A percentile compares a stretch with the other conserved stretches of the same genome.
Conservation (phyloP, 1,140 invertebrate species). For the Odontomachus brunneus region DNA sequence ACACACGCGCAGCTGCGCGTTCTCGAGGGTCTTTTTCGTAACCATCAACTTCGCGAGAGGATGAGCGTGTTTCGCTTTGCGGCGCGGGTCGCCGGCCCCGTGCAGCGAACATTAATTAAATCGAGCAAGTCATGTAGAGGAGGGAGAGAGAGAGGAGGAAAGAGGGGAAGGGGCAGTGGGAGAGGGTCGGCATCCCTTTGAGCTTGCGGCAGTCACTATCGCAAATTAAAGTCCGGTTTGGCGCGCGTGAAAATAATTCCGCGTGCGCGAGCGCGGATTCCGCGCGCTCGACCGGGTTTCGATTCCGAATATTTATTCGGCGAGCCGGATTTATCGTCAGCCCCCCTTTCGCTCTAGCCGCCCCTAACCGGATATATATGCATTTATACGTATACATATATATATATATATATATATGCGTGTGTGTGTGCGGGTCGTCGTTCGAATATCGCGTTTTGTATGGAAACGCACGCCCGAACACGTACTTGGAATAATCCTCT, state of each 20-base stretch:
- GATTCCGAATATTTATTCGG: slow-evolving; percentile 59
- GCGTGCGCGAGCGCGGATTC: slow-evolving; percentile 43
- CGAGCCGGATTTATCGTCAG: slow-evolving; percentile 66
- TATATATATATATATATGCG: slow-evolving; percentile 1
- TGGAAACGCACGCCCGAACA: slow-evolving; percentile 35
- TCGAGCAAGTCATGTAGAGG: slow-evolving; percentile 65
- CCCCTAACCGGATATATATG: background rate
- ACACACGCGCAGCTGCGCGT: background rate
- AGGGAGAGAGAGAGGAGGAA: background rate
- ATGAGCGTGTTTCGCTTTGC: slow-evolving; percentile 58
- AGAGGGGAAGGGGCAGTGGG: background rate
- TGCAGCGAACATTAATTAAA: slow-evolving; percentile 75
- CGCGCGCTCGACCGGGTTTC: slow-evolving; percentile 39
- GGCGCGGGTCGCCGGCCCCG: slow-evolving; percentile 29
- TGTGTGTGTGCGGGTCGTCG: background rate
- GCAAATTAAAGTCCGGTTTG: slow-evolving; percentile 74
- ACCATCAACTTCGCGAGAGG: slow-evolving; percentile 50
- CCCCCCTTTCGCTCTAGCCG: background rate
- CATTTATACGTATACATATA: too few species aligned
- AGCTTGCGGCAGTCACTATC: slow-evolving; percentile 69
- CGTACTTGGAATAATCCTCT: slow-evolving; percentile 53
- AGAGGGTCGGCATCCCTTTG: slow-evolving; percentile 71
- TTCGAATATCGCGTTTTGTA: slow-evolving; percentile 44
- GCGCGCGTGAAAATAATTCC: slow-evolving; percentile 71
- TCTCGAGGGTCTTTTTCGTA: slow-evolving; percentile 47